phyloP scores from a whole-genome alignment of 2,797 vertebrate genomes.

The Myotis planiceps region DNA sequence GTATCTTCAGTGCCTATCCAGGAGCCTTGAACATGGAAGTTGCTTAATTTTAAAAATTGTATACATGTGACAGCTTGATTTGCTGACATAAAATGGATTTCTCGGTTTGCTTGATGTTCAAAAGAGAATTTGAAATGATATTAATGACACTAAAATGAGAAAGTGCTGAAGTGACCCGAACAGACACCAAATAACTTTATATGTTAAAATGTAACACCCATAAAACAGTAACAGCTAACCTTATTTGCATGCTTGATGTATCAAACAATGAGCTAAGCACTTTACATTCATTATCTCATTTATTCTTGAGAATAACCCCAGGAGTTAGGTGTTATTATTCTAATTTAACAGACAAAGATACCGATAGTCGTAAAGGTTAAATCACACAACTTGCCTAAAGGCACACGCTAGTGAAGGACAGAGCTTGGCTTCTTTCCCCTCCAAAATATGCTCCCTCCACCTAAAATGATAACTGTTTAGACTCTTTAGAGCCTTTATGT shows the following conservation, averaged over 20 bases:
- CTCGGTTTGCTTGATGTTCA: neutral
- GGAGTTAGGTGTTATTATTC: neutral
- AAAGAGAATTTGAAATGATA: constrained; percentile 8
- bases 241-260: neutral
- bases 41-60: neutral
- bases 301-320: constrained; percentile 23
- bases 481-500: neutral
- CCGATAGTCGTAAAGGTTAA: neutral
- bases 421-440: neutral
- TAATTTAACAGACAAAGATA: neutral
- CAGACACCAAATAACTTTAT: neutral
- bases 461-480: neutral
- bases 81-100: constrained; percentile 1
- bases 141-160: neutral
- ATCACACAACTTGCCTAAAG: neutral
- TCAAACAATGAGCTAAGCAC: neutral
- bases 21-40: neutral
- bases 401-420: neutral
- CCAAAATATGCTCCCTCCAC: neutral
- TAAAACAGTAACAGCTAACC: neutral
- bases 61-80: neutral
- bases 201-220: neutral
- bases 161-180: neutral
- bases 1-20: neutral
- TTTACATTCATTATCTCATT: constrained; percentile 9